A percentile compares a stretch with the other conserved stretches of the same genome.
Conservation (phyloP, 2,113 vertebrate genomes). For the Manacus vitellinus region DNA sequence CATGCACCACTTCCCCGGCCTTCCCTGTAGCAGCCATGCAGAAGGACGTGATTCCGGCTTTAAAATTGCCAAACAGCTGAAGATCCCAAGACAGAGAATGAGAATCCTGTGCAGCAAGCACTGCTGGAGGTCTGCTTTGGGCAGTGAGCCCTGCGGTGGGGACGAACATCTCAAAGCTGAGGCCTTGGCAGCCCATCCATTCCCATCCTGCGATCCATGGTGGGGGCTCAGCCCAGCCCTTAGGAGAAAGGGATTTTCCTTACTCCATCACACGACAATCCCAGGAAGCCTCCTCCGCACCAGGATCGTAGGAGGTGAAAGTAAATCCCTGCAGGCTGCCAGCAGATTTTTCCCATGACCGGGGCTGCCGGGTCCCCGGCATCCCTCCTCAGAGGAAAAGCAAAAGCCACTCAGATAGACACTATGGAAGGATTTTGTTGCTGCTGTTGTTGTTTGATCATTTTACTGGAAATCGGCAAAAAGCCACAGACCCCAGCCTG, state of each 20-base stretch:
- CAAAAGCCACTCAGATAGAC: background rate
- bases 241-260: background rate
- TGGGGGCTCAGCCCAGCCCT: background rate
- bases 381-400: background rate
- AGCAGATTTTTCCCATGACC: background rate
- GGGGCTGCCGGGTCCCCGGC: accelerated
- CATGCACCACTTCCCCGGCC: background rate
- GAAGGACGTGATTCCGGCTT: background rate
- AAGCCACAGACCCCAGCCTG: background rate
- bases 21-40: background rate
- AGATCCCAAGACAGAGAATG: background rate
- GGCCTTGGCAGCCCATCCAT: background rate
- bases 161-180: background rate
- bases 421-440: background rate
- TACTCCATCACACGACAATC: background rate
- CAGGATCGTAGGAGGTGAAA: background rate
- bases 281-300: background rate
- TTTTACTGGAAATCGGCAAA: background rate
- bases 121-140: background rate
- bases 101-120: accelerated
- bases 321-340: background rate
- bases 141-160: background rate
- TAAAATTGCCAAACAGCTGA: background rate
- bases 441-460: background rate
- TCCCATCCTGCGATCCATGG: background rate